These are phyloP conservation scores for Deilephila elpenor DNA, from an alignment of 2,888 invertebrate species.

Conservation along the genomic window DNA sequence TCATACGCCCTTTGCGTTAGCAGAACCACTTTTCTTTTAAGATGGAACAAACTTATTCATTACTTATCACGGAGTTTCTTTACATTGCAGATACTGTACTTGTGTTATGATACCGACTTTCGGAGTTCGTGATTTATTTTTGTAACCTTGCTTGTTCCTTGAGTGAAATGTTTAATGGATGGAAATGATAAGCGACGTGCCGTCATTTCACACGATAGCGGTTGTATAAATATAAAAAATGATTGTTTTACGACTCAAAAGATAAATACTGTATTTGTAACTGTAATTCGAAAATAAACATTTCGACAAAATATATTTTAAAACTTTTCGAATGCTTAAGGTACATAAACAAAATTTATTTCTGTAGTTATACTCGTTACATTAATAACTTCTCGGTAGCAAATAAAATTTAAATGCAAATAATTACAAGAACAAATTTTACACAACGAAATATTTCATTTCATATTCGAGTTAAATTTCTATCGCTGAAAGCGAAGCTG, in stretches of 20 bases:
- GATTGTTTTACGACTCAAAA: neutral
- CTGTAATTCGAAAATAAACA: neutral
- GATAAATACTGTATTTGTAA: neutral
- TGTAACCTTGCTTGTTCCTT: slow-evolving; percentile 11
- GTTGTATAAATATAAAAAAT: neutral
- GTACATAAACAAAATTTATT: too few relatives aligned
- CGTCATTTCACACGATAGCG: neutral
- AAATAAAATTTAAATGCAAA: neutral
- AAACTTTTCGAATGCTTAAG: too few relatives aligned
- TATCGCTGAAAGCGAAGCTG: slow-evolving; percentile 19
- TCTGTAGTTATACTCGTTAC: neutral
- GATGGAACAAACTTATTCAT: slow-evolving; percentile 57
- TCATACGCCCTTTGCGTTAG: slow-evolving; percentile 49
- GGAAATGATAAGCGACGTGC: slow-evolving; percentile 13
- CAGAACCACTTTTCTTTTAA: slow-evolving; percentile 52
- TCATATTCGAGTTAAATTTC: slow-evolving; percentile 12
- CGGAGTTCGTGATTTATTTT: slow-evolving; percentile 33
- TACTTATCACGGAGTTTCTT: slow-evolving; percentile 46
- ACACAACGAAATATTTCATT: slow-evolving; percentile 13
- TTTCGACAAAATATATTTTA: neutral
- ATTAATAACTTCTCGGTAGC: neutral
- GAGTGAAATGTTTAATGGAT: slow-evolving; percentile 15
- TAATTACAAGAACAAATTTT: neutral
- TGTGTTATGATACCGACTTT: slow-evolving; percentile 32
- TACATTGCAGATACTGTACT: slow-evolving; percentile 34